Base-by-base conservation (phyloP, 2,888 invertebrate species). In the Mimumesa dahlbomi region DNA sequence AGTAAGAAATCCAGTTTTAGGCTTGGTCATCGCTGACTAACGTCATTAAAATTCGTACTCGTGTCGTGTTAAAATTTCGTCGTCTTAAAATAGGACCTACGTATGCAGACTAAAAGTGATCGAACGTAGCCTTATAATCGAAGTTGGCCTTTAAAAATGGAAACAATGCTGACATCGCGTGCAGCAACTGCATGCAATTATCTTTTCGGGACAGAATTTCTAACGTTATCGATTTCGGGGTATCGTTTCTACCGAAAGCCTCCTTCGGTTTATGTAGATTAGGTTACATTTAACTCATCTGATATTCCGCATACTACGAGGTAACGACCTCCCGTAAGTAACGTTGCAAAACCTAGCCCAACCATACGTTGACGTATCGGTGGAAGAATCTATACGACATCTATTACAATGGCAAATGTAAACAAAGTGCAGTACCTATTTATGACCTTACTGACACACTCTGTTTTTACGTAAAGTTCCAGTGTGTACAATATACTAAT, bases 91-190 rank as follows among this genome's bases (percentile, higher is more conserved):
- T 58, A 58, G 45, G 18, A 16, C 29, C 2, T 29, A 2, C 2
- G 29, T 29, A 29, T 29, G 29, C 9, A 29, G 18, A 38, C 1
- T 34, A 19, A 21, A 58, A 52, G 65, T 48, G 46, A 43, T 66
- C 53, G 22, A 53, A 58, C 16, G 18, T 11, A 22, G n/a, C 21
- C 53, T 14, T 22, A 52, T 19, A 34, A 43, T 19, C 48, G 29
- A 11, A 25, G 21, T 46, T 22, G 54, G 50, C 34, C 19, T 31
- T 46, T 46, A 56, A 56, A 54, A 46, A 61, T 56, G 50, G 31
- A 45, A 50, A 61, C 67, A 67, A 67, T 50, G 40, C 54, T 56
- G 56, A 56, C 56, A 48, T 67, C 61, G 61, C 67, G 61, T 70
- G 56, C 45, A 11, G 34, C 46, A 18, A 40, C 36, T 50, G 13